Conservation (phyloP, 2,113 vertebrate genomes). For the Hipposideros armiger region DNA sequence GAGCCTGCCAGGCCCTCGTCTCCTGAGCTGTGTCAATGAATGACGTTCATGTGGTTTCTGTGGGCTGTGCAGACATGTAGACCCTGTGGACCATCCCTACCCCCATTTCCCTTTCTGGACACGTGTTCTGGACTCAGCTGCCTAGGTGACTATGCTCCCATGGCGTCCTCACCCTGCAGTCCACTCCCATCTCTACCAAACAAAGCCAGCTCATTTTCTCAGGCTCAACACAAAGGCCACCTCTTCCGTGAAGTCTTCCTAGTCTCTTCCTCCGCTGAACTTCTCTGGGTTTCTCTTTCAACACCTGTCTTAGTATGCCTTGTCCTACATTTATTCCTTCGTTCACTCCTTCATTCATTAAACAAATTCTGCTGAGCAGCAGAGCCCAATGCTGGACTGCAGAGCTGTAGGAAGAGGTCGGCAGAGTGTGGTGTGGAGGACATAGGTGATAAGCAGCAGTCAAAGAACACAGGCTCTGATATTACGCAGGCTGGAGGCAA, state of each 20-base stretch:
- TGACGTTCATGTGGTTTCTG: neutral
- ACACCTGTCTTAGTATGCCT: neutral
- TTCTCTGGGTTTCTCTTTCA: neutral
- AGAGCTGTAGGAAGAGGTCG: neutral
- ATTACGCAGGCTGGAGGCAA: neutral
- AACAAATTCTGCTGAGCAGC: neutral
- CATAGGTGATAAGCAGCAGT: neutral
- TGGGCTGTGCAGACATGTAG: neutral
- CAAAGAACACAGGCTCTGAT: neutral
- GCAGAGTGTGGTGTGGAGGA: neutral
- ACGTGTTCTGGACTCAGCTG: neutral
- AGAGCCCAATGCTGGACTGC: neutral
- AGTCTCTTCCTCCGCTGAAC: neutral
- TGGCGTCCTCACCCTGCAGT: neutral
- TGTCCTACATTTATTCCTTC: neutral
- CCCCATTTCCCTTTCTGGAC: neutral
- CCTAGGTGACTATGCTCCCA: neutral
- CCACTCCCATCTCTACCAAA: neutral
- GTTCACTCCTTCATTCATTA: neutral
- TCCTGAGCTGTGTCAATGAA: neutral
- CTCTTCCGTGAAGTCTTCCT: neutral
- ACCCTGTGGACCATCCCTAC: neutral
- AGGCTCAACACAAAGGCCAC: neutral
- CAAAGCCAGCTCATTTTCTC: neutral
- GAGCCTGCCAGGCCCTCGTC: neutral